A percentile compares a stretch with the other conserved stretches of the same genome.
phyloP scores from a whole-genome alignment of 2,113 vertebrate species.

The Globicephala melas region DNA sequence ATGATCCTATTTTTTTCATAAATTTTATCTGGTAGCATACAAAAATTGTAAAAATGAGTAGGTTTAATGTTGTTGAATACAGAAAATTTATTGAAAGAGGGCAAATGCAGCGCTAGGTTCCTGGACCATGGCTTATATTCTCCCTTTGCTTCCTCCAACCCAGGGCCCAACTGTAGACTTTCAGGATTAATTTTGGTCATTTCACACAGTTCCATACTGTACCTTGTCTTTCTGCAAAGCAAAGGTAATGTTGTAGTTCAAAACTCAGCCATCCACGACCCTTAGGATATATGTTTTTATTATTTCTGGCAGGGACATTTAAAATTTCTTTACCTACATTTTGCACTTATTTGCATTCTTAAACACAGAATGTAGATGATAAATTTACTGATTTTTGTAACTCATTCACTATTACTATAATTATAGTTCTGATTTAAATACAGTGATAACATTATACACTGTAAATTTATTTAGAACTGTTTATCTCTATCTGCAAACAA shows the following conservation, averaged over 20 bases:
- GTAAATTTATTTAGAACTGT: neutral
- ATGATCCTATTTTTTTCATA: neutral
- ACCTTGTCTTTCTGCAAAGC: slow-evolving; percentile 42
- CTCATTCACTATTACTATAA: neutral
- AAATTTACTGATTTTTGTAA: neutral
- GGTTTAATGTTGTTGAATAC: neutral
- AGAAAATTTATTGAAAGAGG: neutral
- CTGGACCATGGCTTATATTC: neutral
- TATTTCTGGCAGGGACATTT: neutral
- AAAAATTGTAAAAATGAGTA: neutral
- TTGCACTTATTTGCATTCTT: neutral
- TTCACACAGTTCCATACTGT: neutral
- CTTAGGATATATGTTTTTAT: neutral
- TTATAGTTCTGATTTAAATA: neutral
- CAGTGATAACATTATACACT: neutral
- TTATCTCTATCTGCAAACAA: neutral
- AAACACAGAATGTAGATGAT: neutral
- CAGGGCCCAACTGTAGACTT: neutral
- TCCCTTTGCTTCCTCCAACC: neutral
- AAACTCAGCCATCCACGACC: neutral
- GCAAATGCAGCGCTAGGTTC: neutral
- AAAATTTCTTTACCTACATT: slow-evolving; percentile 10
- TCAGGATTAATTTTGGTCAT: slow-evolving; percentile 31
- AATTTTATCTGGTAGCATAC: neutral
- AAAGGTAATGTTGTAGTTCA: slow-evolving; percentile 42